phyloP scores from a whole-genome alignment of 2,888 invertebrate species.

The Lepidocyrtoides sp. region DNA sequence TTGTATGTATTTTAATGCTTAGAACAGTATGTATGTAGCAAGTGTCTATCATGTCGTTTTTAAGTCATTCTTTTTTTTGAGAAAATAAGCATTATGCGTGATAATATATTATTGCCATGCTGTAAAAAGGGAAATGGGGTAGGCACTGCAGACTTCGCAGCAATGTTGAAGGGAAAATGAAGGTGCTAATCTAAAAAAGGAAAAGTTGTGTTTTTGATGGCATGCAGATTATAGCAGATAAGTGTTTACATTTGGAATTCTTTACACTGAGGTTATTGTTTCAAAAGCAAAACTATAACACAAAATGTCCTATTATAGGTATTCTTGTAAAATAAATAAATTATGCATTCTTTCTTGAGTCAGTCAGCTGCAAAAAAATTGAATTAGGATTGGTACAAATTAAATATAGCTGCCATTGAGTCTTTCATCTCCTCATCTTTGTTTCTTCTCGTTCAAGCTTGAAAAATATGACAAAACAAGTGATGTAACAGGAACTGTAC shows the following conservation, averaged over 20 bases:
- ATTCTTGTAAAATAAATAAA: not conserved
- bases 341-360: not conserved
- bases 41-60: no score
- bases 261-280: not conserved
- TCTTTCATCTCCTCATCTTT: slow-evolving; percentile 3
- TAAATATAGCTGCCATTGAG: slow-evolving; percentile 13
- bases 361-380: not conserved
- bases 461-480: not conserved
- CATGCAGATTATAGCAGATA: slow-evolving; percentile 27
- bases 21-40: no score
- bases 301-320: not conserved
- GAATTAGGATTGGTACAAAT: slow-evolving; percentile 1
- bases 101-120: not conserved
- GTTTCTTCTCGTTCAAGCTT: not conserved
- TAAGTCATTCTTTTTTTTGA: no score
- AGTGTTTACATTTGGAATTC: slow-evolving; percentile 5
- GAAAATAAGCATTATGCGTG: not conserved
- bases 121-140: slow-evolving; percentile 34
- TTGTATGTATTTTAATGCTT: no score
- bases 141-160: slow-evolving; percentile 42
- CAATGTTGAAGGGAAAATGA: slow-evolving; percentile 60
- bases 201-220: slow-evolving; percentile 53
- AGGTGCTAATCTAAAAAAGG: slow-evolving; percentile 62
- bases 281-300: not conserved
- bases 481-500: slow-evolving; percentile 20